phyloP scores from a whole-genome alignment of 2,797 vertebrate species.

The Poecile montanus region DNA sequence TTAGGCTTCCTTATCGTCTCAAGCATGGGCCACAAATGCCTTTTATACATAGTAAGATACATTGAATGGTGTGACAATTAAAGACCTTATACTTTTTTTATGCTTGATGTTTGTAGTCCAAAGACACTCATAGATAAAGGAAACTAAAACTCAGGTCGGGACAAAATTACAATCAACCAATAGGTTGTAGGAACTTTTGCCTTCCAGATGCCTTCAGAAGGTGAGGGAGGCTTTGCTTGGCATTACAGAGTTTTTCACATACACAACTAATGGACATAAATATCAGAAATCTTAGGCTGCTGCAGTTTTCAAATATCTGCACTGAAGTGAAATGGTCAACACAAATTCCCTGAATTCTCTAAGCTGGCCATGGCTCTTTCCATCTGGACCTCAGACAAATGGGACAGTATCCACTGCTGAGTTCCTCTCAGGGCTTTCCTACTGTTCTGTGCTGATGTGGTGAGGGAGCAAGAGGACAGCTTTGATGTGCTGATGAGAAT shows the following conservation, averaged over 20 bases:
- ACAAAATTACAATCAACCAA: background rate
- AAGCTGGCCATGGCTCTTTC: rapidly evolving
- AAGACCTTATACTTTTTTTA: background rate
- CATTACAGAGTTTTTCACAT: background rate
- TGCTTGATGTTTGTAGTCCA: background rate
- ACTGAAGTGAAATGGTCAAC: background rate
- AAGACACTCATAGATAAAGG: background rate
- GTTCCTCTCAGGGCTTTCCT: background rate
- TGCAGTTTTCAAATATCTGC: background rate
- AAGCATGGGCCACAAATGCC: background rate
- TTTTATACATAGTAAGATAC: background rate
- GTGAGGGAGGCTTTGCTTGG: background rate
- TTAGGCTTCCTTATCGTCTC: background rate
- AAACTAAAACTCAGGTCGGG: background rate
- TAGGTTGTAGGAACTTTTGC: background rate
- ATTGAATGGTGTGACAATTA: background rate
- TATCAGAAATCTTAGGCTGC: background rate
- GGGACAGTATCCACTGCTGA: background rate
- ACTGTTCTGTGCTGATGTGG: background rate
- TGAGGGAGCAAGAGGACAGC: background rate
- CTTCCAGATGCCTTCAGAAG: background rate
- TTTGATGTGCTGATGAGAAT: background rate
- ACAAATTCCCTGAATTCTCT: background rate
- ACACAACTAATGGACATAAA: background rate
- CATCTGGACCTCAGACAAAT: background rate